Evolutionary conservation across 2,888 invertebrate species (phyloP).

Genomic region (Congeria kusceri): DNA sequence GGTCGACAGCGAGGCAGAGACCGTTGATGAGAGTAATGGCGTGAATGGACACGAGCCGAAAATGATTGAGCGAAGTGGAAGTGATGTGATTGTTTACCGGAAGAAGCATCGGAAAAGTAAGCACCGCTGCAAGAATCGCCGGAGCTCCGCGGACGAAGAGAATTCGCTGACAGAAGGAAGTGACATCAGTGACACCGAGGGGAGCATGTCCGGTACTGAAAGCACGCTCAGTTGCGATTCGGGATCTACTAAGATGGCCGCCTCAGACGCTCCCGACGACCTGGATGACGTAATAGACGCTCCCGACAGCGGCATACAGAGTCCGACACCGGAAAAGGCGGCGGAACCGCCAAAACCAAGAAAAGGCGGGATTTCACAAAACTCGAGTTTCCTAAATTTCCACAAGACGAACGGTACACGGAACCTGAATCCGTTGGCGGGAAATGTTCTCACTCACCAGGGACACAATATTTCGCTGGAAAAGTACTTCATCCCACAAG

Average conservation of each 20-base stretch:
- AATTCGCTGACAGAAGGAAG: neutral
- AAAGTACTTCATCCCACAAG: conserved; percentile 55
- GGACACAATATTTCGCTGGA: conserved; percentile 52
- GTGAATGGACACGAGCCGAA: conserved; percentile 16
- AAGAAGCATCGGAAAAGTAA: conserved; percentile 37
- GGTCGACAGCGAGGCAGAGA: neutral
- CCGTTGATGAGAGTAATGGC: conserved; percentile 9
- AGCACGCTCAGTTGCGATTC: conserved; percentile 51
- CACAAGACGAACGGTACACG: conserved; percentile 41
- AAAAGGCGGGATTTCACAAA: conserved; percentile 49
- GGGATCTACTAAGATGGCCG: conserved; percentile 4
- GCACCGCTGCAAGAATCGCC: conserved; percentile 7
- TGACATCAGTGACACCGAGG: conserved; percentile 10
- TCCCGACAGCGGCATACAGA: conserved; percentile 38
- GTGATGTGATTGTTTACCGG: conserved; percentile 50
- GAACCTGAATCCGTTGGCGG: conserved; percentile 11
- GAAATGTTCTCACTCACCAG: conserved; percentile 44
- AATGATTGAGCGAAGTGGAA: conserved; percentile 27
- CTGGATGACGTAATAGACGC: neutral
- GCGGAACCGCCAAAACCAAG: conserved; percentile 40
- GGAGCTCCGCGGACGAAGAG: neutral
- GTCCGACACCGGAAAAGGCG: conserved; percentile 18
- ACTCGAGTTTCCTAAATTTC: conserved; percentile 47
- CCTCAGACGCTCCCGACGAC: conserved; percentile 14
- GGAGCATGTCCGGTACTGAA: conserved; percentile 39